Conservation (phyloP, 1,140 invertebrate species). For the Heliconius hermathena region DNA sequence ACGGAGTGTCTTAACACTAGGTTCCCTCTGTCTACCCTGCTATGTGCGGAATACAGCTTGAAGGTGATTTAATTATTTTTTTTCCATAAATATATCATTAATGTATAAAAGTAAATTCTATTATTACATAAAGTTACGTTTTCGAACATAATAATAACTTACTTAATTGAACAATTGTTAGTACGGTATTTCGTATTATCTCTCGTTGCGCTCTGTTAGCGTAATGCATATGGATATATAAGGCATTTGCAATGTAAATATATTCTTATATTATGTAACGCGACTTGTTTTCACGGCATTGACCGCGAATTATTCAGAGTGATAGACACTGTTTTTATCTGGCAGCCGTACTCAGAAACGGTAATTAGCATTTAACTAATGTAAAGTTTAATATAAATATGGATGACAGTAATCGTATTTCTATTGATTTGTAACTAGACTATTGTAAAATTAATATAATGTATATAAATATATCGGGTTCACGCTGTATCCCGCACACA, state of each 20-base stretch:
- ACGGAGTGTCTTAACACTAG: too few relatives aligned
- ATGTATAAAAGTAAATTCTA: not conserved
- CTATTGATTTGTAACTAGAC: too few relatives aligned
- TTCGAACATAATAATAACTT: slow-evolving; percentile 6
- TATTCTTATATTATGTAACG: slow-evolving; percentile 18
- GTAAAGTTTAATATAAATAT: not conserved
- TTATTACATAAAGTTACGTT: not conserved
- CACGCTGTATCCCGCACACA: too few relatives aligned
- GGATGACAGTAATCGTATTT: not conserved
- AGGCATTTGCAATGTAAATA: slow-evolving; percentile 28
- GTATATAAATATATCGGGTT: too few relatives aligned
- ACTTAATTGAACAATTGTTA: slow-evolving; percentile 6
- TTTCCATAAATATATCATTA: too few relatives aligned
- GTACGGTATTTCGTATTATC: not conserved
- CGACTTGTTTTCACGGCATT: slow-evolving; percentile 31
- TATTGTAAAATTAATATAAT: not conserved
- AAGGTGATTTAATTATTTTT: too few relatives aligned
- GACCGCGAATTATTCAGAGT: slow-evolving; percentile 20
- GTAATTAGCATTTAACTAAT: not conserved
- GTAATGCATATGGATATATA: slow-evolving; percentile 32
- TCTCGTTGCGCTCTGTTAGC: slow-evolving; percentile 13
- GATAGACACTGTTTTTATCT: not conserved
- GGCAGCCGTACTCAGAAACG: not conserved
- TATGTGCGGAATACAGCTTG: too few relatives aligned
- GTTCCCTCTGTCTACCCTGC: too few relatives aligned